Percentiles rank a stretch among this genome's conserved stretches.
phyloP scores from a whole-genome alignment of 2,113 vertebrate genomes.

The Lichenostomus cassidix region DNA sequence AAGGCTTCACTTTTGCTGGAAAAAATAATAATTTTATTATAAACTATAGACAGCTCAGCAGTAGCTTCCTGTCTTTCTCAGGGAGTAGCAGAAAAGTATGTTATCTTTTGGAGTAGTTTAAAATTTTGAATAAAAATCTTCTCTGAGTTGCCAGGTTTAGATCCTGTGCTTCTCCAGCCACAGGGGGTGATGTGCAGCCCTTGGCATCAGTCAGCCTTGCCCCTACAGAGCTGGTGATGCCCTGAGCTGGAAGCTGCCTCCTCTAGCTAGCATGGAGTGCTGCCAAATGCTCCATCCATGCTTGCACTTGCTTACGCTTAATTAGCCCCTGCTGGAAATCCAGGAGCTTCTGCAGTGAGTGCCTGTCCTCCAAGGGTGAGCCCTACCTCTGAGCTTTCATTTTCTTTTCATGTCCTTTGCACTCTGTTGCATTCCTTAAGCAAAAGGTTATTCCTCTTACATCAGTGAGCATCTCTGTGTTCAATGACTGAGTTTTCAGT shows the following conservation, averaged over 20 bases:
- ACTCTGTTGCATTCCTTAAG: not conserved
- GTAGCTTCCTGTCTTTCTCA: not conserved
- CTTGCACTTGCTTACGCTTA: not conserved
- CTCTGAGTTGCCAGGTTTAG: not conserved
- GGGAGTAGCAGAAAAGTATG: not conserved
- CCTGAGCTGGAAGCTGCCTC: not conserved
- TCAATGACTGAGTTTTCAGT: not conserved
- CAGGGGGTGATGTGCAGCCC: not conserved
- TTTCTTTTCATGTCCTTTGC: not conserved
- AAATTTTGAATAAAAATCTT: not conserved
- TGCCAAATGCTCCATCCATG: not conserved
- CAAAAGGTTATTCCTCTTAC: not conserved
- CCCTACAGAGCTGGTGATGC: not conserved
- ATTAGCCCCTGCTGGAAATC: not conserved
- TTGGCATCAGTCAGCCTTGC: not conserved
- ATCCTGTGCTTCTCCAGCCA: not conserved
- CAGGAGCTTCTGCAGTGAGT: not conserved
- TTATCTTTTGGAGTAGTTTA: not conserved
- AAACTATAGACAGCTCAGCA: not conserved
- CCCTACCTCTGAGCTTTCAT: not conserved
- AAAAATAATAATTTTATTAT: not conserved
- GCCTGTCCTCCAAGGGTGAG: not conserved
- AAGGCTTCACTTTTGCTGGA: not conserved
- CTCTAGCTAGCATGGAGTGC: not conserved
- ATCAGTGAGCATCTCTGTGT: not conserved